A percentile compares a stretch with the other conserved stretches of the same genome.
Evolutionary conservation across 2,797 vertebrate species (phyloP).

Genomic region (Lophius americanus): DNA sequence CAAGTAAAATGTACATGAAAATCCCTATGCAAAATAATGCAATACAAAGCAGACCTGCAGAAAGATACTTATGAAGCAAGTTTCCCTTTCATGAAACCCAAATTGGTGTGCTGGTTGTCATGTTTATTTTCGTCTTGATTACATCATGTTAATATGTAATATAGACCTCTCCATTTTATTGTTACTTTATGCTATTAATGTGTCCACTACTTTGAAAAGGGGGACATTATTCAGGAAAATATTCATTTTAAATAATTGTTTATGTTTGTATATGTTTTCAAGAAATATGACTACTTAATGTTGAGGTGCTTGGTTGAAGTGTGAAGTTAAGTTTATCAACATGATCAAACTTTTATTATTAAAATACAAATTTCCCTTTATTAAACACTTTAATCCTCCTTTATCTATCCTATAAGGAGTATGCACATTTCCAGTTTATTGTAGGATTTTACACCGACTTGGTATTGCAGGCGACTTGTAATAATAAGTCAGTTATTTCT

Average conservation of each 20-base stretch:
- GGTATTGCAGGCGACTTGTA: slow-evolving; percentile 22
- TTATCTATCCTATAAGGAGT: not conserved
- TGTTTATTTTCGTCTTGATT: not conserved
- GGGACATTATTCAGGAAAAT: not conserved
- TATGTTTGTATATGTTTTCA: not conserved
- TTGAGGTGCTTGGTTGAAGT: not conserved
- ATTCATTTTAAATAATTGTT: not conserved
- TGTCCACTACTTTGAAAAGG: not conserved
- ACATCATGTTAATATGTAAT: not conserved
- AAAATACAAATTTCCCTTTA: not conserved
- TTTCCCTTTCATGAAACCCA: not conserved
- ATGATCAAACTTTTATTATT: not conserved
- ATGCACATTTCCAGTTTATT: slow-evolving; percentile 21
- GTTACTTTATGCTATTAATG: not conserved
- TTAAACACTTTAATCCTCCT: slow-evolving; percentile 2
- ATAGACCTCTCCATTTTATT: not conserved
- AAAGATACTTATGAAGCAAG: not conserved
- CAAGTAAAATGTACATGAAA: not conserved
- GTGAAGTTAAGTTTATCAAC: not conserved
- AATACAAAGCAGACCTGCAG: not conserved
- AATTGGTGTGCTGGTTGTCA: not conserved
- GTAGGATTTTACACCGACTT: slow-evolving; percentile 21
- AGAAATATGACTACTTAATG: not conserved
- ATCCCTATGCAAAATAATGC: not conserved
- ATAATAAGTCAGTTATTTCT: slow-evolving; percentile 1